Conservation (phyloP, 2,888 invertebrate species). For the Laspeyria flexula region DNA sequence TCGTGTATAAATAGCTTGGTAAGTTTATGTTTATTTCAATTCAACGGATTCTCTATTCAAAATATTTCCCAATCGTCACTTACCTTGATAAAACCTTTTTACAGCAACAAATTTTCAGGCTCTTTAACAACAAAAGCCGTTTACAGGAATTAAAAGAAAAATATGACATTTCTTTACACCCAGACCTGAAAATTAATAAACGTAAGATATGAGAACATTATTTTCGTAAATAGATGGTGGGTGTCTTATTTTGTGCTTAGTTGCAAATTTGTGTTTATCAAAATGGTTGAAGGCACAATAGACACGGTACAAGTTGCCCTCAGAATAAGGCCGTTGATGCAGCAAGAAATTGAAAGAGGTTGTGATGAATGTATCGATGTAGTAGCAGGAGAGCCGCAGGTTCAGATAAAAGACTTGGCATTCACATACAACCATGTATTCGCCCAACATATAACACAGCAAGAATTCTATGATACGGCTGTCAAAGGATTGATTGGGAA, state of each 20-base stretch:
- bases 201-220: conserved; percentile 43
- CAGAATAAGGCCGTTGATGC: conserved; percentile 92
- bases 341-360: conserved; percentile 90
- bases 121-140: conserved; percentile 26
- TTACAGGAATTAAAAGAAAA: conserved; percentile 38
- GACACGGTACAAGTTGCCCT: conserved; percentile 92
- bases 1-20: no score
- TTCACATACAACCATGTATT: conserved; percentile 96
- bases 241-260: conserved; percentile 23
- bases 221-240: conserved; percentile 26
- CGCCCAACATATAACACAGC: conserved; percentile 88
- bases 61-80: no score
- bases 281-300: conserved; percentile 72
- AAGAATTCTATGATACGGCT: conserved; percentile 90
- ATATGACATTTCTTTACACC: conserved; percentile 47
- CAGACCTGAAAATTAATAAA: conserved; percentile 35
- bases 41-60: no score
- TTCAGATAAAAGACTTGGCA: conserved; percentile 89
- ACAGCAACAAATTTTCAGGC: conserved; percentile 41
- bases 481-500: conserved; percentile 90
- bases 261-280: conserved; percentile 33
- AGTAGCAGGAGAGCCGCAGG: conserved; percentile 88
- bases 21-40: not conserved
- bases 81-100: conserved; percentile 43
- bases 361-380: conserved; percentile 91